These are phyloP conservation scores for Dioctria rufipes DNA, from an alignment of 2,888 invertebrate species.

Conservation along the genomic window DNA sequence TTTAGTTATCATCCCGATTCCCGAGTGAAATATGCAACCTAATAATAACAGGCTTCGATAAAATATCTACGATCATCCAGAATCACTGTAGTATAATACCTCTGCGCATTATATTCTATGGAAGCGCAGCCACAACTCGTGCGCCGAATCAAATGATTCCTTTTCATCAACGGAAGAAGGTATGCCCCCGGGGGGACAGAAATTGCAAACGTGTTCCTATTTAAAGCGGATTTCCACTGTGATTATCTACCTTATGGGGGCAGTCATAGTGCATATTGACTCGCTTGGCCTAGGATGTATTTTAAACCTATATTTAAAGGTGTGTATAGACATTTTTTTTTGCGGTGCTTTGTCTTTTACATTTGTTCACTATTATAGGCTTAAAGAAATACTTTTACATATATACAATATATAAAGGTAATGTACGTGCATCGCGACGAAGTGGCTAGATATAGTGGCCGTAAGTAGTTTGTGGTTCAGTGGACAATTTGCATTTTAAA, in stretches of 20 bases:
- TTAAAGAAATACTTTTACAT: no score
- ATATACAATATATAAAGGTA: no score
- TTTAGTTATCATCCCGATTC: neutral
- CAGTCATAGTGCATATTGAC: neutral
- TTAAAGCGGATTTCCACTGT: slow-evolving; percentile 24
- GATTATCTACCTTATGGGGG: neutral
- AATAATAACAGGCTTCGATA: slow-evolving; percentile 24
- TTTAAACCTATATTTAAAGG: neutral
- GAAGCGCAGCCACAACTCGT: neutral
- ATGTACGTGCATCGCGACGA: neutral
- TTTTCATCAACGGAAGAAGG: neutral
- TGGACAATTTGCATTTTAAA: slow-evolving; percentile 24
- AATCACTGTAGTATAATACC: neutral
- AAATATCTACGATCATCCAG: neutral
- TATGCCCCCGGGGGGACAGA: neutral
- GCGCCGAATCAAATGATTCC: slow-evolving; percentile 18
- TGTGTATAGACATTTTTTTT: neutral
- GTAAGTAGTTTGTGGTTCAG: slow-evolving; percentile 1
- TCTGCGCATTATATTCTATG: neutral
- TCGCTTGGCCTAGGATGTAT: neutral
- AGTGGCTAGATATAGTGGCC: neutral
- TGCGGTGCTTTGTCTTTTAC: slow-evolving; percentile 5
- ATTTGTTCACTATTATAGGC: neutral
- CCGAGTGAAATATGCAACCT: slow-evolving; percentile 11
- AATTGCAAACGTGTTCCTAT: slow-evolving; percentile 7